A percentile compares a stretch with the other conserved stretches of the same genome.
Evolutionary conservation across 2,888 invertebrate genomes (phyloP).

Genomic region (Invenusta paracnida): DNA sequence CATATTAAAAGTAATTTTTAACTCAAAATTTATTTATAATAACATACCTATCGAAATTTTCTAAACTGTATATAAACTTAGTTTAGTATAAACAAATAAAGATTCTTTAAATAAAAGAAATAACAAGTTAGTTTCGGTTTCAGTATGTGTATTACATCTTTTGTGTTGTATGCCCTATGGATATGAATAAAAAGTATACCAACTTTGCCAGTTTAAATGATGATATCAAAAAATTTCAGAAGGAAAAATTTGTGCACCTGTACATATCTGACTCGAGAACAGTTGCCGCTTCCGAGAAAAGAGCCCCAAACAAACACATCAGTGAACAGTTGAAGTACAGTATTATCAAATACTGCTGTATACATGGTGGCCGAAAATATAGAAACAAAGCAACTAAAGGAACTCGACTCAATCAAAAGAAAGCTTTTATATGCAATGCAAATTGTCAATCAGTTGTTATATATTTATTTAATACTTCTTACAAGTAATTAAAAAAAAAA

Average conservation of each 20-base stretch:
- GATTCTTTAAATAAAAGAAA: background rate
- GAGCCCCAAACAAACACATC: background rate
- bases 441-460: background rate
- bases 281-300: background rate
- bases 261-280: background rate
- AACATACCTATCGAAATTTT: background rate
- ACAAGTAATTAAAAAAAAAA: background rate
- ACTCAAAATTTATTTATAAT: background rate
- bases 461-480: background rate
- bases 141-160: background rate
- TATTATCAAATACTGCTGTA: background rate
- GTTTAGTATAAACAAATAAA: background rate
- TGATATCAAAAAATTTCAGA: background rate
- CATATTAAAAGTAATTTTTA: constrained; percentile 5
- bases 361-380: too few relatives aligned
- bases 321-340: background rate
- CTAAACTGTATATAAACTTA: background rate
- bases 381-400: background rate
- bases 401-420: background rate
- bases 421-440: background rate
- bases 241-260: background rate
- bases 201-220: background rate
- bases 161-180: background rate
- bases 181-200: background rate
- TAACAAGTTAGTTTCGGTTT: background rate